Evolutionary conservation across 2,113 vertebrate genomes (phyloP), one percentile per base, ranked within the genome.

Genomic region (Tricholaema leucomelas): DNA sequence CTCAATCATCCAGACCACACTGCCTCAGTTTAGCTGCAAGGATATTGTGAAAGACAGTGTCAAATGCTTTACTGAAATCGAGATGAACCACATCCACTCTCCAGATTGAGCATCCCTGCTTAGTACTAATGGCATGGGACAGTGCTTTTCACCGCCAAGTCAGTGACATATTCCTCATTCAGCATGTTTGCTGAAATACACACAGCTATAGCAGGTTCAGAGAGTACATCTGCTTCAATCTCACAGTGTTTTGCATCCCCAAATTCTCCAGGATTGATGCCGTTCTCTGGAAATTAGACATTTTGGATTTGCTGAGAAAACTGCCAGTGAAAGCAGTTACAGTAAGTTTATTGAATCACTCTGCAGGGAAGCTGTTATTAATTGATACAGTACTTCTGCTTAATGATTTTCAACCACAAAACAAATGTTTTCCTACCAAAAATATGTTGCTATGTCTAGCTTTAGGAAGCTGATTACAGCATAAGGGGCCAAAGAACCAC

Each of bases 231-330:
- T 83, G 3, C 13, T 74, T 86, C 42, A n/a, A 19, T 50, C 31
- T 48, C 38, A 20, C 19, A 25, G 17, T 64, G 15, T 35, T 78
- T 50, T 87, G 17, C 33, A 50, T 31, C 5, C 8, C 13, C 36
- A 85, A 27, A 72, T 79, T 73, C 44, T 82, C 40, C 44, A 76
- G 20, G 8, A 16, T 4, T 42, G 12, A 60, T 76, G 8, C 7
- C 13, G 12, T 74, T 71, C 77, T 42, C 42, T 44, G 2, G 1
- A 9, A 84, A 63, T 46, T 0, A 23, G 8, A 1, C 16, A 8
- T 42, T 86, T 75, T 38, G 8, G 2, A 61, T 91, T 87, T 81
- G 20, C 13, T 58, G 50, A 72, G 54, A 81, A 83, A 78, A 60
- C 70, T 75, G 23, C 20, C 6, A 64, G 27, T 31, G 33, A 87